Conservation (phyloP, 2,797 vertebrate genomes). For the Threskiornis aethiopicus region DNA sequence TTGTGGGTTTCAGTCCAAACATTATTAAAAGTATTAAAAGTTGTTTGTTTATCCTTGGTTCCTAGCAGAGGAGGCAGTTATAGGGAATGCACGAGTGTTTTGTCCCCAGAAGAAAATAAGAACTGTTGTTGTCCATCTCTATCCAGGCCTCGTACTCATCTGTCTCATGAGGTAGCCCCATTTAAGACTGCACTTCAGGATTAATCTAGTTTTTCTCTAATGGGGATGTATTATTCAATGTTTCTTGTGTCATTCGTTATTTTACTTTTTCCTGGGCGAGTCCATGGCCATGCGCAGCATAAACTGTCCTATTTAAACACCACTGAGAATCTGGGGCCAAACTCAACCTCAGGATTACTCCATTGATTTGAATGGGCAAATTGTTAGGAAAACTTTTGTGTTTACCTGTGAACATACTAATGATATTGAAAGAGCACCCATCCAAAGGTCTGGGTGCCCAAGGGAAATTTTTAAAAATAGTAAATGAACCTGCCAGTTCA, state of each 20-base stretch:
- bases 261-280: not conserved
- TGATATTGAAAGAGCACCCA: not conserved
- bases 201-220: not conserved
- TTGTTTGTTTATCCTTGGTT: not conserved
- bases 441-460: not conserved
- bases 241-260: not conserved
- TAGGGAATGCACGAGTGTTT: not conserved
- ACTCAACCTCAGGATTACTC: not conserved
- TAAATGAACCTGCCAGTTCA: not conserved
- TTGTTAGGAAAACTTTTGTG: not conserved
- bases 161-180: fast-evolving
- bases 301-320: not conserved
- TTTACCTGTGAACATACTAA: not conserved
- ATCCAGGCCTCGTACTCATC: not conserved
- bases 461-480: not conserved
- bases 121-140: not conserved
- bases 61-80: not conserved
- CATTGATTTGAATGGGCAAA: not conserved
- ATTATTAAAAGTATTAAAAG: too few relatives aligned
- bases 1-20: not conserved
- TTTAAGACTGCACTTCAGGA: not conserved
- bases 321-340: not conserved
- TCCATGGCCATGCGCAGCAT: not conserved
- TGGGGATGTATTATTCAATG: not conserved
- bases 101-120: not conserved